A percentile compares a stretch with the other conserved stretches of the same genome.
Evolutionary conservation across 2,888 invertebrate species (phyloP).

Genomic region (Drosophila mimetica): DNA sequence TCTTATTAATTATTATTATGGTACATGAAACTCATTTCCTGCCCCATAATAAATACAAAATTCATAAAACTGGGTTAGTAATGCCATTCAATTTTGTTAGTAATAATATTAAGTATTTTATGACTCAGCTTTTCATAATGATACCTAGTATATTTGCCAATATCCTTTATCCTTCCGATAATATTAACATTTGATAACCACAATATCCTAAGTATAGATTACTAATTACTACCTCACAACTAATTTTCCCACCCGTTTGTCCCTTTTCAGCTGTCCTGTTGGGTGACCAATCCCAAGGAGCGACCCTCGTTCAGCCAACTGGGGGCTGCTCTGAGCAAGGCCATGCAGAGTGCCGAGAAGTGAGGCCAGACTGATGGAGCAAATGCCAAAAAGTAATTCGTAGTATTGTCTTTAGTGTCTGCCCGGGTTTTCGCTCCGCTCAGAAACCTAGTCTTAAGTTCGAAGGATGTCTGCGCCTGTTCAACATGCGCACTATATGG

Average conservation of each 20-base stretch:
- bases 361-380: constrained; percentile 47
- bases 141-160: no score
- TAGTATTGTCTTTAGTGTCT: constrained; percentile 47
- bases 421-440: constrained; percentile 13
- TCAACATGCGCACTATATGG: constrained; percentile 57
- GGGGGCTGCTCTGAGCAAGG: constrained; percentile 83
- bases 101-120: no score
- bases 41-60: no score
- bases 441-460: constrained; percentile 28
- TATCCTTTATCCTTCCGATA: no score
- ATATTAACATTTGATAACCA: no score
- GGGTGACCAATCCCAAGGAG: constrained; percentile 83
- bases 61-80: no score
- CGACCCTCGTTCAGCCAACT: constrained; percentile 84
- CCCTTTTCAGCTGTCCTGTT: constrained; percentile 80
- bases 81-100: no score
- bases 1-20: neutral
- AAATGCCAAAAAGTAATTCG: constrained; percentile 42
- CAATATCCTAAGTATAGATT: no score
- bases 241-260: constrained; percentile 12
- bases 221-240: neutral
- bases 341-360: constrained; percentile 82
- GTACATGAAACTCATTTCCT: neutral
- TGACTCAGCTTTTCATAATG: no score
- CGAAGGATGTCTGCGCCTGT: constrained; percentile 54